Evolutionary conservation across 1,140 invertebrate species (phyloP).

Genomic region (Trichogramma pretiosum): DNA sequence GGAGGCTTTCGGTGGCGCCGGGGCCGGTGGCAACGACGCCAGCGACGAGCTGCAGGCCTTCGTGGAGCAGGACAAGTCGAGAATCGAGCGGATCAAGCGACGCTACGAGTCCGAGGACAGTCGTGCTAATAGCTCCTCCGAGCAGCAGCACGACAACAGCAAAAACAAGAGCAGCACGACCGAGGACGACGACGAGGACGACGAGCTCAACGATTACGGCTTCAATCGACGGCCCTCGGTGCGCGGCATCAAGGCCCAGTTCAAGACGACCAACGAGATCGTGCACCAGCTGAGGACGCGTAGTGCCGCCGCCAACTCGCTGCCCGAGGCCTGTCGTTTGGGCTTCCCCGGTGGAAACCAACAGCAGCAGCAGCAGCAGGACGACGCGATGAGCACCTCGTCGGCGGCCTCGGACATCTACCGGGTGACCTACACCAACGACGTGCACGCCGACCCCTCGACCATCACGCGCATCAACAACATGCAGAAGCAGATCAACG

Average conservation of each 20-base stretch:
- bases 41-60: slow-evolving; percentile 74
- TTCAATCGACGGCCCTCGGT: slow-evolving; percentile 81
- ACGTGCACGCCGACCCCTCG: slow-evolving; percentile 22
- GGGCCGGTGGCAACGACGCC: slow-evolving; percentile 51
- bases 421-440: slow-evolving; percentile 13
- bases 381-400: slow-evolving; percentile 15
- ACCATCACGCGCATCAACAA: slow-evolving; percentile 39
- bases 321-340: slow-evolving; percentile 21
- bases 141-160: background rate
- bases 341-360: slow-evolving; percentile 49
- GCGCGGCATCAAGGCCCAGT: slow-evolving; percentile 62
- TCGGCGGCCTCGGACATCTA: slow-evolving; percentile 11
- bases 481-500: slow-evolving; percentile 39
- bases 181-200: slow-evolving; percentile 54
- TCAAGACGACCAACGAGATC: slow-evolving; percentile 71
- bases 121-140: background rate
- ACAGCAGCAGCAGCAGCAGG: slow-evolving; percentile 34
- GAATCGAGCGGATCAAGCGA: slow-evolving; percentile 72
- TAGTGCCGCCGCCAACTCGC: slow-evolving; percentile 34
- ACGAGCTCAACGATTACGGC: slow-evolving; percentile 80
- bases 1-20: slow-evolving; percentile 20
- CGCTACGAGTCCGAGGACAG: slow-evolving; percentile 48
- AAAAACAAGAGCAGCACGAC: slow-evolving; percentile 1
- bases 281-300: slow-evolving; percentile 61
- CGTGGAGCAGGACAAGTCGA: slow-evolving; percentile 69